Base-by-base conservation (phyloP, 2,888 invertebrate species). In the Protophormia terraenovae region DNA sequence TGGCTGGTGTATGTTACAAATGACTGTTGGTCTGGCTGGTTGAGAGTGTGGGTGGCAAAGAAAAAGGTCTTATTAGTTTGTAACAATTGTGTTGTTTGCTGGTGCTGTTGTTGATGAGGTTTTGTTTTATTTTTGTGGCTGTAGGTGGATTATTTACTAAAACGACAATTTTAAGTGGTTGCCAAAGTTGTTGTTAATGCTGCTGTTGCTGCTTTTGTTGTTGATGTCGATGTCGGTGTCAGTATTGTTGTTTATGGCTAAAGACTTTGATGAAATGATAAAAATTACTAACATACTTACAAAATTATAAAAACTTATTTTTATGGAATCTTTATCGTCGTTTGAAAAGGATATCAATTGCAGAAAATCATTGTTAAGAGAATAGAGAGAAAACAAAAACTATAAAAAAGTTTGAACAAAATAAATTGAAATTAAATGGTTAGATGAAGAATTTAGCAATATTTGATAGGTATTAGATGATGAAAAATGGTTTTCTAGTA, bases 261-360 rank as follows among this genome's bases (percentile, higher is more conserved):
- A 77, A 58, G 76, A 66, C 76, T 76, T 76, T 76, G 76, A 76
- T 55, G 76, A 55, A 66, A 66, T 55, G 66, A 45, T 55, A 55
- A 45, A 47, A 24, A 35, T 12, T 4, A 12, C 2, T 0, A 24
- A 19, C 6, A 47, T n/a, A n/a, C n/a, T n/a, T n/a, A 45, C 22
- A 73, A 62, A 29, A 58, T 55, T 55, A 41, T 66, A 22, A 29
- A 55, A 55, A 55, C 5, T 29, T 29, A 32, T 73, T 55, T 60
- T 73, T 22, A 60, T 58, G 58, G 29, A 1, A 22, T 50, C n/a
- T 50, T 35, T 38, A 22, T n/a, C 32, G 75, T 47, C 58, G n/a
- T n/a, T n/a, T 45, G 29, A 47, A 38, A 35, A 41, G 58, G 27
- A 78, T 78, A 78, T 78, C 78, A 78, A 69, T 78, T 60, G 78